These are phyloP conservation scores for Anarhynchus alexandrinus DNA, from an alignment of 2,113 vertebrate genomes.

Conservation along the genomic window DNA sequence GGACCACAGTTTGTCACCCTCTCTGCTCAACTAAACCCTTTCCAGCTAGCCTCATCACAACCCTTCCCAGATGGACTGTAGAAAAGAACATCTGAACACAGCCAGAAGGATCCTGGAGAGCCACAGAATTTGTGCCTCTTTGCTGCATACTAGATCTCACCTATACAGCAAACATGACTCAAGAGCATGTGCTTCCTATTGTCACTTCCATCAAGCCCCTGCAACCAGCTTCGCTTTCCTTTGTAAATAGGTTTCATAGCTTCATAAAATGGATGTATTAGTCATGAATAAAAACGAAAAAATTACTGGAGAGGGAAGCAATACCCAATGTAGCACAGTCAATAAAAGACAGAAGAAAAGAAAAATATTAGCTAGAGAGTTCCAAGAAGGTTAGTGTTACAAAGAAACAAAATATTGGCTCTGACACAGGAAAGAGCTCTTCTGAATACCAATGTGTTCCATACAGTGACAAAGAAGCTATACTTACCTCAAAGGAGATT, in stretches of 20 bases:
- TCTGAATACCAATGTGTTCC: slow-evolving; percentile 43
- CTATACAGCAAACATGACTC: not conserved
- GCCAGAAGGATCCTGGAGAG: not conserved
- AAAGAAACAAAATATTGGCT: slow-evolving; percentile 48
- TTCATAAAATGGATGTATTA: not conserved
- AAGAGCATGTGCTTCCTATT: not conserved
- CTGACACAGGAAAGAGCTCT: slow-evolving; percentile 16
- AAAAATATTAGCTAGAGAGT: slow-evolving; percentile 35
- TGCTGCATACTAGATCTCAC: not conserved
- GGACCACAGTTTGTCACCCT: not conserved
- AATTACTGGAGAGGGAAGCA: not conserved
- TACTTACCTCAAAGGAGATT: slow-evolving; percentile 13
- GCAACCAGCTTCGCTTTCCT: not conserved
- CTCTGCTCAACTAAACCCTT: not conserved
- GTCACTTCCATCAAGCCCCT: not conserved
- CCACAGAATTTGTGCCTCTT: not conserved
- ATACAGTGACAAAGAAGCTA: not conserved
- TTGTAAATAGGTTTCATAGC: not conserved
- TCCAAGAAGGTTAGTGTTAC: slow-evolving; percentile 44
- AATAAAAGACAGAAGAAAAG: slow-evolving; percentile 4
- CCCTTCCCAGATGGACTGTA: accelerated
- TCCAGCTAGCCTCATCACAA: not conserved
- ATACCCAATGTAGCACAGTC: not conserved
- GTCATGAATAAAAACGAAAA: not conserved
- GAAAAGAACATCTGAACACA: not conserved